A percentile compares a stretch with the other conserved stretches of the same genome.
phyloP scores from a whole-genome alignment of 1,140 invertebrate species.

The Drosophila seguyi region DNA sequence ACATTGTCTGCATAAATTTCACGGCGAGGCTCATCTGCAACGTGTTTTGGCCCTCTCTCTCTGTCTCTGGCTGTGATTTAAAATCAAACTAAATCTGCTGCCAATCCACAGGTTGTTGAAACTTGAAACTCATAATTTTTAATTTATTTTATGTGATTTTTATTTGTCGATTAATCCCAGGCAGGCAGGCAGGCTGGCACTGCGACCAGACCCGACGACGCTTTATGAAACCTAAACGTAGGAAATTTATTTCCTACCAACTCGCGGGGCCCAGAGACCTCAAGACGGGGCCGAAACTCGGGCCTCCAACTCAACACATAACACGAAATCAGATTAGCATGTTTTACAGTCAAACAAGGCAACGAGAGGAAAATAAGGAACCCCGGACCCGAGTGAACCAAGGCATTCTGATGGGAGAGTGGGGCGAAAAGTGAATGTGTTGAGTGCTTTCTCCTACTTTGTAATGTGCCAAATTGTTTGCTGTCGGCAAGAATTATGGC shows the following conservation, averaged over 20 bases:
- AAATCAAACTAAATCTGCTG: slow-evolving; percentile 82
- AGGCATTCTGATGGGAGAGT: slow-evolving; percentile 42
- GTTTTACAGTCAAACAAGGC: slow-evolving; percentile 76
- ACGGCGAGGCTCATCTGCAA: slow-evolving; percentile 52
- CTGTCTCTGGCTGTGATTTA: slow-evolving; percentile 52
- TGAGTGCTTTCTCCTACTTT: slow-evolving; percentile 80
- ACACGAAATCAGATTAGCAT: slow-evolving; percentile 83
- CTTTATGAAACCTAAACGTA: slow-evolving; percentile 83
- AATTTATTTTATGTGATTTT: slow-evolving; percentile 84
- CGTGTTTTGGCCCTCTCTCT: slow-evolving; percentile 49
- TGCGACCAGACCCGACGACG: slow-evolving; percentile 57
- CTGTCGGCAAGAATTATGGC: slow-evolving; percentile 64
- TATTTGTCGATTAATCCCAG: slow-evolving; percentile 81
- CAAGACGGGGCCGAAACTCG: slow-evolving; percentile 31
- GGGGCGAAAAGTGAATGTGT: slow-evolving; percentile 74
- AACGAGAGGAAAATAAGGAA: slow-evolving; percentile 33
- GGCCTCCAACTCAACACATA: slow-evolving; percentile 72
- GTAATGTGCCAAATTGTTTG: slow-evolving; percentile 80
- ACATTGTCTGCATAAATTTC: slow-evolving; percentile 83
- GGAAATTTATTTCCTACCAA: slow-evolving; percentile 77
- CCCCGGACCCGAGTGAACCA: slow-evolving; percentile 45
- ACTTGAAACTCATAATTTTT: slow-evolving; percentile 84
- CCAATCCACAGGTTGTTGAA: slow-evolving; percentile 77
- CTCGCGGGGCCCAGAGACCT: slow-evolving; percentile 13
- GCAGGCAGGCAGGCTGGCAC: slow-evolving; percentile 26